Evolutionary conservation across 2,113 vertebrate genomes (phyloP), one percentile per base, ranked within the genome.

Genomic region (Orcinus orca): DNA sequence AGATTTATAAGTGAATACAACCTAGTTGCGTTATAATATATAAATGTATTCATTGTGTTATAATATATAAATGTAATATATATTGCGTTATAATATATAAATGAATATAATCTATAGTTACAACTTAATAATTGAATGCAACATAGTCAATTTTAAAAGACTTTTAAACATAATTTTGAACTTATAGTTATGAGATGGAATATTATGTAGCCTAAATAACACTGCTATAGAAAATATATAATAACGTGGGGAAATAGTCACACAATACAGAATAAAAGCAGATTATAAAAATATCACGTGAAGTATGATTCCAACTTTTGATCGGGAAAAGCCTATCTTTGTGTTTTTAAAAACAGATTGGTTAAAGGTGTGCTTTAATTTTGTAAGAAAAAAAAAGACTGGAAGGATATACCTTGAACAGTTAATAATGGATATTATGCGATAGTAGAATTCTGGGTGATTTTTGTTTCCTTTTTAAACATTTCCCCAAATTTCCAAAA

Each of bases 381-480:
- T 96, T 93, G 18, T 88, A 93, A 77, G 41, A 50, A 94, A 80
- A 38, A 58, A 84, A 85, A 85, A 68, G 26, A 18, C 58, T 74
- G 29, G 58, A 76, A 74, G 21, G 23, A 85, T 87, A 44, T 58
- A 53, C 17, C 21, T 55, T 38, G 58, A 63, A 62, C 68, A 85
- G 47, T 81, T 70, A 63, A 85, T 62, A 80, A 36, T 38, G 41
- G 4, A 50, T 85, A 92, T 33, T 68, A 10, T 17, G 58, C 12
- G 31, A 26, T 4, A 38, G 38, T 68, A 71, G 92, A 87, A 90
- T 95, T 44, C 21, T 67, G 25, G 76, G 14, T 97, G 62, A 60
- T 55, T 94, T 93, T 90, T 94, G 53, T 77, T 90, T 76, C 15
- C 41, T 76, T 95, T 93, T 95, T 50, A 76, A 94, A 83, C 70